Evolutionary conservation across 2,113 vertebrate genomes (phyloP).

Genomic region (Plecotus auritus): DNA sequence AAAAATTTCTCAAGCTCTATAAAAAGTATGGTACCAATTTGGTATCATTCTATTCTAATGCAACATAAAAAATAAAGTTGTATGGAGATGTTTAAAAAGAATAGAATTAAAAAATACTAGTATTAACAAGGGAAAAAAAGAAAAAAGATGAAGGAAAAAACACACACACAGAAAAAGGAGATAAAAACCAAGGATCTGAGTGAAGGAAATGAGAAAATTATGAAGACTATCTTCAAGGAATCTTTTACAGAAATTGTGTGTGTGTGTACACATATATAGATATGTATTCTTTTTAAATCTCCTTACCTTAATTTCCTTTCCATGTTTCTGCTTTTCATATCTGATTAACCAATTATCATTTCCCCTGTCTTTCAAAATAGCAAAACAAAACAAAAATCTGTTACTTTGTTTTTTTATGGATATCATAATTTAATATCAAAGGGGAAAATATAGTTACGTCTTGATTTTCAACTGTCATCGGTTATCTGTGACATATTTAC

Average conservation of each 20-base stretch:
- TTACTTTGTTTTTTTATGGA: conserved; percentile 20
- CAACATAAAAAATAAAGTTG: conserved; percentile 19
- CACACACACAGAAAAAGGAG: neutral
- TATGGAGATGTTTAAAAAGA: neutral
- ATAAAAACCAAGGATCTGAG: conserved; percentile 11
- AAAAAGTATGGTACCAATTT: neutral
- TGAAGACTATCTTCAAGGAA: neutral
- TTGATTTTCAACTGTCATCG: neutral
- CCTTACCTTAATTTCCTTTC: conserved; percentile 83
- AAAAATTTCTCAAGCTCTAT: neutral
- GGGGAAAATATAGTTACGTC: neutral
- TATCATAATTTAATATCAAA: conserved; percentile 1
- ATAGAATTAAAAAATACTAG: neutral
- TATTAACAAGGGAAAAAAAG: neutral
- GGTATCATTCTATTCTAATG: neutral
- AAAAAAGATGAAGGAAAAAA: neutral
- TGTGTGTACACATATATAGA: neutral
- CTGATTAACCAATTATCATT: conserved; percentile 98
- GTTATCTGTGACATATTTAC: neutral
- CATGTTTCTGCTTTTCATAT: conserved; percentile 88
- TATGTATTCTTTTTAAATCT: neutral
- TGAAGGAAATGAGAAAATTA: neutral
- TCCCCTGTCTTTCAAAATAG: conserved; percentile 90
- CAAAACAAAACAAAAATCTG: neutral
- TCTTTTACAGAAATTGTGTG: neutral